Evolutionary conservation across 2,797 vertebrate genomes (phyloP).

Genomic region (Fringilla coelebs): DNA sequence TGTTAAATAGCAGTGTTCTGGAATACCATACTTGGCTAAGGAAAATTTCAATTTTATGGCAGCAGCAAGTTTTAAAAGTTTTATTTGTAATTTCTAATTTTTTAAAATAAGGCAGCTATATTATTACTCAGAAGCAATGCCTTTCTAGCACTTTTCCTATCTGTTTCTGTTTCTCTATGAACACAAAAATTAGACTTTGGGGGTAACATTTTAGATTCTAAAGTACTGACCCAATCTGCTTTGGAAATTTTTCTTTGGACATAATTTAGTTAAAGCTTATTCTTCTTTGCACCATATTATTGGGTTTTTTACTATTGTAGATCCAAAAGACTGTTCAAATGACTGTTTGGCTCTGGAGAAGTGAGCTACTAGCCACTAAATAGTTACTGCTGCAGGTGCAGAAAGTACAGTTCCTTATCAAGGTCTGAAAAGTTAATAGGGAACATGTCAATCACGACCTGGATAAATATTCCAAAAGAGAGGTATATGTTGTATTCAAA

Average conservation of each 20-base stretch:
- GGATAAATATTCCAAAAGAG: neutral
- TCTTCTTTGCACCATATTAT: neutral
- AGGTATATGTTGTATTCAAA: neutral
- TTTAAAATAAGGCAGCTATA: neutral
- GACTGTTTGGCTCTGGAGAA: neutral
- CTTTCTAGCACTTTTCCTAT: neutral
- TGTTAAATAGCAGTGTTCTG: slow-evolving; percentile 2
- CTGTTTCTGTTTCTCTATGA: neutral
- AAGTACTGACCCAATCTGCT: neutral
- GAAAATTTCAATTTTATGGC: neutral
- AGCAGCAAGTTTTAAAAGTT: neutral
- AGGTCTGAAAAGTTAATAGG: neutral
- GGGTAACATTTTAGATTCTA: neutral
- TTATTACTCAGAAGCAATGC: neutral
- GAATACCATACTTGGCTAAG: neutral
- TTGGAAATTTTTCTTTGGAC: neutral
- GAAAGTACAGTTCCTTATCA: neutral
- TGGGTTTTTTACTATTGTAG: neutral
- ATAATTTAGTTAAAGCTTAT: neutral
- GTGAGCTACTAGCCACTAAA: neutral
- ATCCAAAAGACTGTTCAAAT: neutral
- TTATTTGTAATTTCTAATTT: neutral
- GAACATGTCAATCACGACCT: accelerated
- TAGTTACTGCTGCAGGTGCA: neutral
- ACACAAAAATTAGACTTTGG: neutral